These are phyloP conservation scores for Hypotaenidia okinawae DNA, from an alignment of 2,797 vertebrate species.

Conservation along the genomic window DNA sequence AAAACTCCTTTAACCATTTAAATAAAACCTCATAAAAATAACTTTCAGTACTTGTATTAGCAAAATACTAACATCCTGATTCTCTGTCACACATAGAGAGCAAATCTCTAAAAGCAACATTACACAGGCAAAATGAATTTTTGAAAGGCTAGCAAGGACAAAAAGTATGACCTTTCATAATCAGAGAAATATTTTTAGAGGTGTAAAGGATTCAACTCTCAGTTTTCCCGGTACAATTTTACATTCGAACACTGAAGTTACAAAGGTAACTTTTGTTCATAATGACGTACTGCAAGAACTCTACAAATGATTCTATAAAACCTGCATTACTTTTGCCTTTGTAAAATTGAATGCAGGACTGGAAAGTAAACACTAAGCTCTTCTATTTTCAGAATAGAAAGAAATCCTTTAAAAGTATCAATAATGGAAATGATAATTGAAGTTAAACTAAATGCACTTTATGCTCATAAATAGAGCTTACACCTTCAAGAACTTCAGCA, in stretches of 20 bases:
- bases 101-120: not conserved
- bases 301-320: not conserved
- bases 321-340: not conserved
- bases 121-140: not conserved
- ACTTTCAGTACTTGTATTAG: not conserved
- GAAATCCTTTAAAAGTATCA: not conserved
- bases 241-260: not conserved
- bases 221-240: not conserved
- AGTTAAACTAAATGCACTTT: not conserved
- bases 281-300: not conserved
- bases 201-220: not conserved
- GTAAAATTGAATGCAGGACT: not conserved
- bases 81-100: not conserved
- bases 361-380: not conserved
- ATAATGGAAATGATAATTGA: not conserved
- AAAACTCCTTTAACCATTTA: conserved; percentile 40
- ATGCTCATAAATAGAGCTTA: not conserved
- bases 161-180: not conserved
- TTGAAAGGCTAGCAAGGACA: not conserved
- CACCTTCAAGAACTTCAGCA: not conserved
- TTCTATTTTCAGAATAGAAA: not conserved
- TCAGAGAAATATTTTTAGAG: not conserved
- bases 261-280: not conserved
- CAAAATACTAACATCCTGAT: not conserved
- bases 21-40: conserved; percentile 38